These are phyloP conservation scores for Papilio helenus DNA, from an alignment of 1,140 invertebrate species.

Conservation along the genomic window DNA sequence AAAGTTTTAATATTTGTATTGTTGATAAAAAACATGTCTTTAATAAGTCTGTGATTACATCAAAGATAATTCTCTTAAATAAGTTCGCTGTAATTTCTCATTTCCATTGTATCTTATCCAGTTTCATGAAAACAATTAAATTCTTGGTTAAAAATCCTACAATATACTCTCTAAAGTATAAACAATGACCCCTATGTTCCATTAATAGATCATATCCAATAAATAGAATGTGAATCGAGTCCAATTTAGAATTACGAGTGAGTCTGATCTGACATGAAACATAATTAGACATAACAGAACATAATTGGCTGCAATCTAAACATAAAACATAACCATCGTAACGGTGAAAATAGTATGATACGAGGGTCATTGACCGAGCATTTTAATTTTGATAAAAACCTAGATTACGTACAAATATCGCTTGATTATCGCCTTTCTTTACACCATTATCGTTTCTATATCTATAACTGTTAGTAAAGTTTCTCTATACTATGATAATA, in stretches of 20 bases:
- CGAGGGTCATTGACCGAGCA: background rate
- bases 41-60: too few relatives aligned
- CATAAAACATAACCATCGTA: constrained; percentile 4
- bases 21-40: too few relatives aligned
- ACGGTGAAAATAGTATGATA: constrained; percentile 15
- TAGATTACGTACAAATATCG: background rate
- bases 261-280: constrained; percentile 17
- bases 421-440: background rate
- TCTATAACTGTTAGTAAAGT: background rate
- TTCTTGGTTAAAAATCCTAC: background rate
- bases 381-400: constrained; percentile 4
- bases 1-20: too few relatives aligned
- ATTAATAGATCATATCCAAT: constrained; percentile 12
- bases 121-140: too few relatives aligned
- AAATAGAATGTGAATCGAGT: constrained; percentile 6
- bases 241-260: constrained; percentile 5
- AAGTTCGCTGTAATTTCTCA: too few relatives aligned
- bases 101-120: too few relatives aligned
- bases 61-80: too few relatives aligned
- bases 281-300: constrained; percentile 28
- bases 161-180: background rate
- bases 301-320: constrained; percentile 24
- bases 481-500: background rate
- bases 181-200: background rate
- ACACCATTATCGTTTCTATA: background rate